These are phyloP conservation scores for Heliornis fulica DNA, from an alignment of 2,113 vertebrate species.

Conservation along the genomic window DNA sequence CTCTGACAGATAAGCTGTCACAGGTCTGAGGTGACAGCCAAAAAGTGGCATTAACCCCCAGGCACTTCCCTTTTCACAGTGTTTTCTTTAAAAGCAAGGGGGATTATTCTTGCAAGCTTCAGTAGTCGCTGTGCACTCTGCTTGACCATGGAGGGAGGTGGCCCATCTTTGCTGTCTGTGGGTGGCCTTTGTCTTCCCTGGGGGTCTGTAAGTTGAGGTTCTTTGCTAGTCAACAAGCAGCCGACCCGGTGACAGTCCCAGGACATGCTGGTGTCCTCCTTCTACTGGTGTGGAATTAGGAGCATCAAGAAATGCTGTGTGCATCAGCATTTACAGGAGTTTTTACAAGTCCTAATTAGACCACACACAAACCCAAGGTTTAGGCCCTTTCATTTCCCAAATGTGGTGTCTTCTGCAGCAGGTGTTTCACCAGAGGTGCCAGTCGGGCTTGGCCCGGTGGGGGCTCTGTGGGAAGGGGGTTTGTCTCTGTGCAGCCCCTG, in stretches of 20 bases:
- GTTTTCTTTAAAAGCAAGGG: not conserved
- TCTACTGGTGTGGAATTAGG: not conserved
- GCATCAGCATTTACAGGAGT: not conserved
- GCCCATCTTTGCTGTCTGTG: not conserved
- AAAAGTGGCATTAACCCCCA: too few relatives aligned
- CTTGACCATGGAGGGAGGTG: rapidly evolving
- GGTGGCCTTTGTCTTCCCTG: not conserved
- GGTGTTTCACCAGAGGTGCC: not conserved
- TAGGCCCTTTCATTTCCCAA: not conserved
- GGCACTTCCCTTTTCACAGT: not conserved
- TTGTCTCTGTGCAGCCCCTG: not conserved
- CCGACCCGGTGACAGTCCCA: not conserved
- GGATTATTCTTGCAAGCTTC: not conserved
- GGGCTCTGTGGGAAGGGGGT: too few relatives aligned
- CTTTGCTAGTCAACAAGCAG: not conserved
- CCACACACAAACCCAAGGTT: not conserved
- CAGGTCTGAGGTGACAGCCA: not conserved
- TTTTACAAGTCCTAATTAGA: not conserved
- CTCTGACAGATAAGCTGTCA: not conserved
- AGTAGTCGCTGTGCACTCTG: not conserved
- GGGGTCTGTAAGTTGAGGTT: not conserved
- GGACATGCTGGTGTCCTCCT: not conserved
- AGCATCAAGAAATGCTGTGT: rapidly evolving
- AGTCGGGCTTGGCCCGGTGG: too few relatives aligned
- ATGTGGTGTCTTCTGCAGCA: not conserved